Conservation (phyloP, 2,113 vertebrate species). For the Gobio gobio region DNA sequence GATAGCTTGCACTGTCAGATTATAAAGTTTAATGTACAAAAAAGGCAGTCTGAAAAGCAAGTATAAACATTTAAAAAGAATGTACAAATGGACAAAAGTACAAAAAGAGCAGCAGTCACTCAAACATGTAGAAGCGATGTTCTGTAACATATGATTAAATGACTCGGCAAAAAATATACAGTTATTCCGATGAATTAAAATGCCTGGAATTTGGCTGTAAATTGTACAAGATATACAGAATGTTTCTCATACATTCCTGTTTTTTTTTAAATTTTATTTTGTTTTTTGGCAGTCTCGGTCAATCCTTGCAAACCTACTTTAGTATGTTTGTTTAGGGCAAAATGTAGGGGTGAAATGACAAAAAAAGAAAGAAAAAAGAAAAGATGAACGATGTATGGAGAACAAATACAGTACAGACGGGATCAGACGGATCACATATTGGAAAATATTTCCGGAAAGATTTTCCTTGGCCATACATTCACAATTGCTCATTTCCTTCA, state of each 20-base stretch:
- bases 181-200: constrained; percentile 62
- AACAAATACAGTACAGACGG: constrained; percentile 38
- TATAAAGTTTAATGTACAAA: constrained; percentile 93
- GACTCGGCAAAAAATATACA: constrained; percentile 55
- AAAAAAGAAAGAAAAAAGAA: constrained; percentile 2
- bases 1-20: constrained; percentile 87
- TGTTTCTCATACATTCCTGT: constrained; percentile 76
- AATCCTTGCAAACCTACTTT: constrained; percentile 59
- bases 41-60: constrained; percentile 99
- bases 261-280: constrained; percentile 35
- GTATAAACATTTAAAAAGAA: constrained; percentile 99
- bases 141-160: constrained; percentile 63
- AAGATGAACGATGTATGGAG: background rate
- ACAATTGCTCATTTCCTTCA: background rate
- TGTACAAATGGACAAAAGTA: constrained; percentile 96
- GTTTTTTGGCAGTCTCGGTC: constrained; percentile 77
- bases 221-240: constrained; percentile 74
- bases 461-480: constrained; percentile 38
- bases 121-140: constrained; percentile 76
- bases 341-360: constrained; percentile 58
- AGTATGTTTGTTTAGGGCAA: constrained; percentile 52
- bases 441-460: background rate
- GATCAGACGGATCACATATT: background rate
- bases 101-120: constrained; percentile 90
- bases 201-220: constrained; percentile 66